Evolutionary conservation across 2,113 vertebrate species (phyloP), one percentile per base, ranked within the genome.

Genomic region (Grammomys surdaster): DNA sequence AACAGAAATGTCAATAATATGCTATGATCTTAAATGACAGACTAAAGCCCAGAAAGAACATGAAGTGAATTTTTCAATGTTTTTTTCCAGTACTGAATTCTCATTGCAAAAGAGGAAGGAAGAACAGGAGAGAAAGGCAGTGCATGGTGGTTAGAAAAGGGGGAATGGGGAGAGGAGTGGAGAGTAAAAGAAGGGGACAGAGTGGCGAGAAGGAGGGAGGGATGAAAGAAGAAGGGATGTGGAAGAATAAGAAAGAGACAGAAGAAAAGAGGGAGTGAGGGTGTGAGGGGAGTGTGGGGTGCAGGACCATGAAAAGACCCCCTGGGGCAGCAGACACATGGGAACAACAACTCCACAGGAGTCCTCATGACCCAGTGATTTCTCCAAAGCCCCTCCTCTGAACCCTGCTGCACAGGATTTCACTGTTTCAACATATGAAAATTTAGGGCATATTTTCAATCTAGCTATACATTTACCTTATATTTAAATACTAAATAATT

Each of bases 21-120:
- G 67, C 87, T 96, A n/a, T 95, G 96, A 89, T 96, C 51, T 91
- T 96, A 91, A 96, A 94, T 96, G 73, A 82, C 43, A 94, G 89
- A 51, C 43, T 93, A 69, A 5, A 91, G 28, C 2, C 78, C n/a
- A 87, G 58, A 96, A 93, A 92, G 60, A 72, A 48, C 31, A 87
- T 84, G 31, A 2, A 69, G 4, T 91, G 54, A 96, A 95, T 87
- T 92, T 90, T 90, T 97, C 87, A 75, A 75, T 73, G 88, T 96
- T 51, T 51, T 73, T 20, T 94, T 95, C 36, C 77, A 14, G 33
- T 78, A 67, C 56, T 43, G 46, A 48, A 87, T 90, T 96, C 46
- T 19, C 31, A 48, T 65, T n/a, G 63, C 9, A 12, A 60, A 90
- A 86, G 36, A 9, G 65, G 46, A 63, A 40, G 26, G 6, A 11